These are phyloP conservation scores for Cyrtodaria siliqua DNA, from an alignment of 2,888 invertebrate genomes.

Conservation along the genomic window DNA sequence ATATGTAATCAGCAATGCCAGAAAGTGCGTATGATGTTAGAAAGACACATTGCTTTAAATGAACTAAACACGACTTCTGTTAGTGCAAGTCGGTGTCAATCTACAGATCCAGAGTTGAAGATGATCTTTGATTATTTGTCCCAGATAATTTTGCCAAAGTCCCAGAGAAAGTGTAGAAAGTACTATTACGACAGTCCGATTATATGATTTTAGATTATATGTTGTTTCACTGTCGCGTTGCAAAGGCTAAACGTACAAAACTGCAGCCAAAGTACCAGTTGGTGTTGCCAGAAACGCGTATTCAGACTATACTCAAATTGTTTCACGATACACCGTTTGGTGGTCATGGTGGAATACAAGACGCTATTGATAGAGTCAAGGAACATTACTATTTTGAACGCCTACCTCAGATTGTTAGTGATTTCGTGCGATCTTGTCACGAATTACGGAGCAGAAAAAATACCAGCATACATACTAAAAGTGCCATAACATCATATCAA, in stretches of 20 bases:
- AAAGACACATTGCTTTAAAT: neutral
- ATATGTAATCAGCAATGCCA: too few species aligned
- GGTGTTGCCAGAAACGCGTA: slow-evolving; percentile 26
- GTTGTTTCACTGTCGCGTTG: slow-evolving; percentile 27
- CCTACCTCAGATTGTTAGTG: slow-evolving; percentile 16
- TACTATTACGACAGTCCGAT: slow-evolving; percentile 37
- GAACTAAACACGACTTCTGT: slow-evolving; percentile 19
- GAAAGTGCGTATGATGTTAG: neutral
- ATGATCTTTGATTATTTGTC: slow-evolving; percentile 35
- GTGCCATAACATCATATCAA: slow-evolving; percentile 41
- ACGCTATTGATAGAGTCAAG: slow-evolving; percentile 37
- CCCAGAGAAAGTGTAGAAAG: slow-evolving; percentile 27
- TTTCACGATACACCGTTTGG: slow-evolving; percentile 39
- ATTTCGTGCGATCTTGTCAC: slow-evolving; percentile 39
- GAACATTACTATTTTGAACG: slow-evolving; percentile 38
- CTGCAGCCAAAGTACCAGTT: slow-evolving; percentile 17
- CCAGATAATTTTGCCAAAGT: slow-evolving; percentile 17
- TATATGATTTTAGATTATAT: slow-evolving; percentile 31
- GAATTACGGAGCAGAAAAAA: slow-evolving; percentile 22
- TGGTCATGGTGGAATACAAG: slow-evolving; percentile 54
- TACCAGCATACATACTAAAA: slow-evolving; percentile 20
- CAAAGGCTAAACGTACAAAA: slow-evolving; percentile 19
- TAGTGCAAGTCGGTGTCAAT: slow-evolving; percentile 22
- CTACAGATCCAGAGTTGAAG: slow-evolving; percentile 25
- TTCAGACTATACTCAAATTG: slow-evolving; percentile 20